These are phyloP conservation scores for Lasius fuliginosus DNA, from an alignment of 2,888 invertebrate species.

Conservation along the genomic window DNA sequence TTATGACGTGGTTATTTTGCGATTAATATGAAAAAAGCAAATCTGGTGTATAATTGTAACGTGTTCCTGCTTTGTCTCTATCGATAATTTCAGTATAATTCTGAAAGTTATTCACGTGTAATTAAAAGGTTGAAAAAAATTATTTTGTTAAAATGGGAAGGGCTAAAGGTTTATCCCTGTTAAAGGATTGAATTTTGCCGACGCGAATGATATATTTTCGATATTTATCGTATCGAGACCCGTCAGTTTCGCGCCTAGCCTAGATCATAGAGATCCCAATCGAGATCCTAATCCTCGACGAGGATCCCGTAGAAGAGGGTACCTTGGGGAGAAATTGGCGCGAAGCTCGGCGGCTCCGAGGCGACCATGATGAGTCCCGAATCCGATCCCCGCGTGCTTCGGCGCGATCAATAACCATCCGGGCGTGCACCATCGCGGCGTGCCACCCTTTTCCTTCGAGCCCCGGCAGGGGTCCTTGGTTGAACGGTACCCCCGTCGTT, in stretches of 20 bases:
- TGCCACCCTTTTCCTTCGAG: conserved; percentile 72
- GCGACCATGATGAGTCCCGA: conserved; percentile 77
- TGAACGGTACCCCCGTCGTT: conserved; percentile 61
- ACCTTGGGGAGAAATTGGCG: conserved; percentile 64
- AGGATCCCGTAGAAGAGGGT: conserved; percentile 54
- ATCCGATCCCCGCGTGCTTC: conserved; percentile 80
- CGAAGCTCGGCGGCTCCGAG: conserved; percentile 57
- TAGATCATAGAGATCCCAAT: conserved; percentile 19
- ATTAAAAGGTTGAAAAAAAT: not conserved
- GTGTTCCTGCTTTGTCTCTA: not conserved
- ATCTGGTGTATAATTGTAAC: not conserved
- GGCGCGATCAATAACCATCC: conserved; percentile 84
- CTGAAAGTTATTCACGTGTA: not conserved
- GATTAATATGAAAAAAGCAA: not conserved
- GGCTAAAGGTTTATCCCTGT: not conserved
- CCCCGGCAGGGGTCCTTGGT: conserved; percentile 65
- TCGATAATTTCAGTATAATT: not conserved
- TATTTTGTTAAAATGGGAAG: not conserved
- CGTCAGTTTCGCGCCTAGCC: conserved; percentile 14
- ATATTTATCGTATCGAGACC: not conserved
- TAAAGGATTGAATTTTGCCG: not conserved
- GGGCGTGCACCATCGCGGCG: conserved; percentile 81
- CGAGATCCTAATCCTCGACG: not conserved
- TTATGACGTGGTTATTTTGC: not conserved
- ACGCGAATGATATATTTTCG: not conserved